These are phyloP conservation scores for Rhamphomyia laevipes DNA, from an alignment of 2,888 invertebrate species.

Conservation along the genomic window DNA sequence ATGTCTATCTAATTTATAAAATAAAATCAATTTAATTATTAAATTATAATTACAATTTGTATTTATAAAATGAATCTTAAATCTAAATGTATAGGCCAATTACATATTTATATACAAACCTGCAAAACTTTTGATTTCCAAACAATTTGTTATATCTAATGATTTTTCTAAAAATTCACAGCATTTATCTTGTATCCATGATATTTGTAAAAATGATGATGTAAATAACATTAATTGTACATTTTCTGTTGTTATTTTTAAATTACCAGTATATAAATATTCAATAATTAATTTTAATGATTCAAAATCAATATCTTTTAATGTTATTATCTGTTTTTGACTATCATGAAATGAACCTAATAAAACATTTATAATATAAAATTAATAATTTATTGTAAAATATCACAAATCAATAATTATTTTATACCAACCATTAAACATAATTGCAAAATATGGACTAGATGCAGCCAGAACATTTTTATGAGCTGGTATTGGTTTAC, in stretches of 20 bases:
- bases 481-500: conserved; percentile 9
- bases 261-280: conserved; percentile 12
- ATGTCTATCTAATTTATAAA: background rate
- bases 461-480: conserved; percentile 9
- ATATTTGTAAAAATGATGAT: conserved; percentile 11
- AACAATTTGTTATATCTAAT: conserved; percentile 10
- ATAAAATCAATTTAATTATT: background rate
- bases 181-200: conserved; percentile 11
- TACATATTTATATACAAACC: conserved; percentile 2
- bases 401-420: background rate
- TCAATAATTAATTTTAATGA: conserved; percentile 4
- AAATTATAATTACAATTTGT: background rate
- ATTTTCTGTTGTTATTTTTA: conserved; percentile 10
- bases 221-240: conserved; percentile 8
- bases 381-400: background rate
- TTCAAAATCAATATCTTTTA: conserved; percentile 8
- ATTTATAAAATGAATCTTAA: too few species aligned
- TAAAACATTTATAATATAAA: background rate
- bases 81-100: too few species aligned
- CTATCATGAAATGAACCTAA: conserved; percentile 11
- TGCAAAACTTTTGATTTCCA: conserved; percentile 12
- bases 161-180: conserved; percentile 8
- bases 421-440: conserved; percentile 10
- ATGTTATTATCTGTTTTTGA: conserved; percentile 4
- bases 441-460: conserved; percentile 10